Conservation (phyloP, 2,113 vertebrate genomes). For the Aspiorhynchus laticeps region DNA sequence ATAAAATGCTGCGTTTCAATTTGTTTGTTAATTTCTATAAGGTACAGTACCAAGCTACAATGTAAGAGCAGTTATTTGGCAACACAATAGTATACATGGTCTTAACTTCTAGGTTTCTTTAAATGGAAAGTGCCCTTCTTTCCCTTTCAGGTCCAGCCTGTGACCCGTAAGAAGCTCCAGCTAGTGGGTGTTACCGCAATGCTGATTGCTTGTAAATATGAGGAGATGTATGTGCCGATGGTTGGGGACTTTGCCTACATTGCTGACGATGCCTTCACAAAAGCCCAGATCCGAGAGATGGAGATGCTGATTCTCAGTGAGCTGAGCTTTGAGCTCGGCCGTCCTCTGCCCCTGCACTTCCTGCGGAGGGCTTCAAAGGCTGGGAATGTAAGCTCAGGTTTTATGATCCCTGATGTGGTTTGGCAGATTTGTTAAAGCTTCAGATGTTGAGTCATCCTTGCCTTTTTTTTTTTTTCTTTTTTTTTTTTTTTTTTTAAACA, state of each 20-base stretch:
- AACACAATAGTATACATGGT: too few relatives aligned
- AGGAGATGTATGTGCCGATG: conserved; percentile 87
- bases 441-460: not conserved
- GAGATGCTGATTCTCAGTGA: conserved; percentile 82
- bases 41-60: too few relatives aligned
- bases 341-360: conserved; percentile 91
- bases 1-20: too few relatives aligned
- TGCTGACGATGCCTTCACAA: conserved; percentile 87
- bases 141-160: conserved; percentile 78
- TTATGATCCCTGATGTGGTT: not conserved
- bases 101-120: too few relatives aligned
- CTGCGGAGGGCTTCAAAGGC: conserved; percentile 91
- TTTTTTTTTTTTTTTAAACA: not conserved
- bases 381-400: conserved; percentile 75
- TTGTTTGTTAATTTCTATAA: too few relatives aligned
- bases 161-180: conserved; percentile 87
- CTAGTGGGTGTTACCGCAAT: conserved; percentile 88
- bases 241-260: conserved; percentile 92
- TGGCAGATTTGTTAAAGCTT: not conserved
- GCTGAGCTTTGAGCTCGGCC: conserved; percentile 86
- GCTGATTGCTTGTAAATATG: conserved; percentile 92
- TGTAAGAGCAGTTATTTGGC: too few relatives aligned
- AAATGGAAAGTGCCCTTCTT: not conserved
- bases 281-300: conserved; percentile 86
- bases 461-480: too few relatives aligned